These are phyloP conservation scores for Drosophila auraria DNA, from an alignment of 1,140 invertebrate genomes.

Conservation along the genomic window DNA sequence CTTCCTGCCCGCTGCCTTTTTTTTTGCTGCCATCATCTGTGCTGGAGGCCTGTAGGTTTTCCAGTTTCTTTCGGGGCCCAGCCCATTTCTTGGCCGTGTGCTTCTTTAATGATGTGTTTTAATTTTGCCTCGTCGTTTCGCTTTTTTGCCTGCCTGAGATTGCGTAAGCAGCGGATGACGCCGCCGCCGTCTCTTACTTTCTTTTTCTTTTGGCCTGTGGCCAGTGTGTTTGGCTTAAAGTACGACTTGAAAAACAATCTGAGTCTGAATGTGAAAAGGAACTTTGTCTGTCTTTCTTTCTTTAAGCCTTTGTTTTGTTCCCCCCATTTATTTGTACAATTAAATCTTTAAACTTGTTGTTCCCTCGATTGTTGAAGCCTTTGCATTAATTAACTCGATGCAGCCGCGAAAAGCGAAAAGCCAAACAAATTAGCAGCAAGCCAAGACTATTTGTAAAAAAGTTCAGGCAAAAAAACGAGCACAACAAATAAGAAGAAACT, in stretches of 20 bases:
- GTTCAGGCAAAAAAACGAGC: conserved; percentile 32
- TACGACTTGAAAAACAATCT: conserved; percentile 39
- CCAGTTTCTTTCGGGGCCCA: conserved; percentile 25
- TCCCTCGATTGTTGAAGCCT: conserved; percentile 28
- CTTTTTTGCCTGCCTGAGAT: conserved; percentile 34
- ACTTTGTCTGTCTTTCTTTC: conserved; percentile 12
- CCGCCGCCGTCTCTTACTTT: conserved; percentile 69
- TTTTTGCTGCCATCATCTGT: neutral
- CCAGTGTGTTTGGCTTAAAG: conserved; percentile 29
- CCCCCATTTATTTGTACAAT: conserved; percentile 31
- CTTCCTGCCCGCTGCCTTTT: neutral
- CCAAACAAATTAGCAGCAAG: conserved; percentile 31
- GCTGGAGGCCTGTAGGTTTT: conserved; percentile 9
- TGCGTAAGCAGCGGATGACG: conserved; percentile 71
- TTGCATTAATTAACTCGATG: conserved; percentile 61
- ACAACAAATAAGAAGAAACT: conserved; percentile 38
- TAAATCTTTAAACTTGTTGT: conserved; percentile 45
- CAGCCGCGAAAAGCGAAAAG: conserved; percentile 14
- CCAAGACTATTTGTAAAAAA: conserved; percentile 20
- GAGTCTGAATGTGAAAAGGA: conserved; percentile 38
- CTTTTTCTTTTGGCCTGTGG: conserved; percentile 66
- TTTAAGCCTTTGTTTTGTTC: conserved; percentile 1
- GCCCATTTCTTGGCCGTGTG: conserved; percentile 47
- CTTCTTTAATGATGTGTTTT: conserved; percentile 75
- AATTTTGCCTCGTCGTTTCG: conserved; percentile 55